Base-by-base conservation (phyloP, 2,888 invertebrate species). In the Acanthoscelides obtectus region DNA sequence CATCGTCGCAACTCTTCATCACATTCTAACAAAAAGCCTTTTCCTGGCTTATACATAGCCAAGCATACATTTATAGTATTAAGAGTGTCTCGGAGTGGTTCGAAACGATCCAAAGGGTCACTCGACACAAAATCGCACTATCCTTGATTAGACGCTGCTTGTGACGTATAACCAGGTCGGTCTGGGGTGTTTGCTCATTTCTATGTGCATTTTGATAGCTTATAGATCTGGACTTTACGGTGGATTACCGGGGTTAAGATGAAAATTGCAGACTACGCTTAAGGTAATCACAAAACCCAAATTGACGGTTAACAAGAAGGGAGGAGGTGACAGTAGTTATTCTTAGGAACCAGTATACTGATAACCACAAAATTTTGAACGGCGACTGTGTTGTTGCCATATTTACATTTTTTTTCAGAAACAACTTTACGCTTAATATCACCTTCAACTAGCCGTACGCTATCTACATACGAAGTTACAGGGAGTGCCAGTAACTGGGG, bases 161-260 rank as follows among this genome's bases (percentile, higher is more conserved):
- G 72, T 73, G 74, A 75, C 70, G 69, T 65, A 74, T 69, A 63
- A 69, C 71, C 66, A 22, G 69, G 64, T 69, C 66, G 27, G 71
- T 71, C n/a, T 45, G 21, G 70, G 67, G 22, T 66, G 45, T 45
- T 45, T 64, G 70, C 80, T 82, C 83, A 82, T 83, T 81, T 83
- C 80, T 83, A 83, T 83, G 83, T 83, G 83, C 83, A 83, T 83
- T 82, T 83, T 83, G 82, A 83, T 83, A 76, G 64, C 22, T 45
- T 45, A 45, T 45, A 45, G 45, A 45, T 45, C 45, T 45, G 45
- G 45, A 45, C 45, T 45, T 45, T 45, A 45, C 45, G 12, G 45
- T 17, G 5, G 1, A 6, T 45, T 45, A 45, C 45, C 45, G 45
- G 45, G 45, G 45, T 45, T 12, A 12, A 1, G 45, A 45, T 45